Evolutionary conservation across 2,888 invertebrate genomes (phyloP), one percentile per base, ranked within the genome.

Genomic region (Psylliodes chrysocephalus): DNA sequence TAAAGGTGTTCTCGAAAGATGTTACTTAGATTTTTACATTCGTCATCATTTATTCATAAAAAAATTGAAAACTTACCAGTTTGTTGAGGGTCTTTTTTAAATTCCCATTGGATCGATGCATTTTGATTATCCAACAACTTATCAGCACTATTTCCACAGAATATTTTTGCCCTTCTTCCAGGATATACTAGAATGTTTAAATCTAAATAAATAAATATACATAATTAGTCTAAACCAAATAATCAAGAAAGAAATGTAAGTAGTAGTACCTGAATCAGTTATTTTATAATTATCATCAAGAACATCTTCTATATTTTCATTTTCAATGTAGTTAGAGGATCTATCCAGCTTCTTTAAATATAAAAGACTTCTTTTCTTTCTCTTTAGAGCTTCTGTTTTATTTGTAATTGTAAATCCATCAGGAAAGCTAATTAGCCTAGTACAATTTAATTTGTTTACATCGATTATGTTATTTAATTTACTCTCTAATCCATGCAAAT

Each of bases 341-440:
- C 33, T 67, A 12, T 60, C 62, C 35, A 60, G 33, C 22, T 68
- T 71, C 49, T 69, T 72, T 38, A 73, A 59, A 60, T 76, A 77
- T 14, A 72, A 67, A 10, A 75, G 69, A 64, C 78, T 77, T 47
- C 78, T 71, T 55, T 71, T 71, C 18, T 68, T 74, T 33, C 78
- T 68, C 30, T 68, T 65, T 3, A 67, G 17, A 1, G 73, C 66
- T 38, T 64, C 60, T 6, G 72, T 67, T 40, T 71, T 64, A 60
- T 75, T 76, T 14, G 68, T 71, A 15, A 78, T 73, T 5, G 67
- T 14, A 15, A 75, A 56, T 1, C 73, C 74, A n/a, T 69, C 60
- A 18, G 64, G 67, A 7, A 71, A 63, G 54, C 66, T 67, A 12
- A 70, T 14, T 35, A 73, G 67, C 38, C 68, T 63, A 5, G 59